Conservation (phyloP, 2,113 vertebrate species). For the Salvator merianae region DNA sequence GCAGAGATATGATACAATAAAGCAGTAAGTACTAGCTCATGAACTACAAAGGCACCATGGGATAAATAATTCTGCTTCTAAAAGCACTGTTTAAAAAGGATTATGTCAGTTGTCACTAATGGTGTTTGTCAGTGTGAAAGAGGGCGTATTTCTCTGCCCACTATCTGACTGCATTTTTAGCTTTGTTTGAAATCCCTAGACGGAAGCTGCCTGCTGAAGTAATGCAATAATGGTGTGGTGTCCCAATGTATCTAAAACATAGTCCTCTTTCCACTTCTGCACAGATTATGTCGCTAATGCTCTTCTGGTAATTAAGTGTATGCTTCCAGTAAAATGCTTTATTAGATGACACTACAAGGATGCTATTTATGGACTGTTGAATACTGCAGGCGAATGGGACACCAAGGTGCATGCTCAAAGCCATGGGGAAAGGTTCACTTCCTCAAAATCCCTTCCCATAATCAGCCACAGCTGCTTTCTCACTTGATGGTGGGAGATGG, state of each 20-base stretch:
- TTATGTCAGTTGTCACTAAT: slow-evolving; percentile 8
- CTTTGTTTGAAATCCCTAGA: slow-evolving; percentile 15
- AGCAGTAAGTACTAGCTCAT: background rate
- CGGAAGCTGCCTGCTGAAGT: background rate
- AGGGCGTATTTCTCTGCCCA: slow-evolving; percentile 5
- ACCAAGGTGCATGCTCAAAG: background rate
- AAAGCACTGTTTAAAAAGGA: slow-evolving; percentile 1
- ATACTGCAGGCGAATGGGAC: background rate
- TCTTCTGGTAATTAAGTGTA: background rate
- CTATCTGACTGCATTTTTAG: background rate
- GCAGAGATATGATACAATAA: background rate
- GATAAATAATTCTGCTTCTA: background rate
- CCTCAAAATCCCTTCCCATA: too few species aligned
- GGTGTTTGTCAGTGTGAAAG: slow-evolving; percentile 7
- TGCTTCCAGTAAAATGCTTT: background rate
- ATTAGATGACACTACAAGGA: background rate
- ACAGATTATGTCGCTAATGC: slow-evolving; percentile 2
- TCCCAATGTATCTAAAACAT: background rate
- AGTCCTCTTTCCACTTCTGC: background rate
- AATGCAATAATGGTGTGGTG: background rate
- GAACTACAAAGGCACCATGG: background rate
- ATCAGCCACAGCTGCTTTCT: too few species aligned
- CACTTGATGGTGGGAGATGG: too few species aligned
- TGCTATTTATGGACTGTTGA: background rate
- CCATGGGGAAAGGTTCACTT: too few species aligned